Evolutionary conservation across 2,888 invertebrate genomes (phyloP), one percentile per base, ranked within the genome.

Genomic region (Cybosia mesomella): DNA sequence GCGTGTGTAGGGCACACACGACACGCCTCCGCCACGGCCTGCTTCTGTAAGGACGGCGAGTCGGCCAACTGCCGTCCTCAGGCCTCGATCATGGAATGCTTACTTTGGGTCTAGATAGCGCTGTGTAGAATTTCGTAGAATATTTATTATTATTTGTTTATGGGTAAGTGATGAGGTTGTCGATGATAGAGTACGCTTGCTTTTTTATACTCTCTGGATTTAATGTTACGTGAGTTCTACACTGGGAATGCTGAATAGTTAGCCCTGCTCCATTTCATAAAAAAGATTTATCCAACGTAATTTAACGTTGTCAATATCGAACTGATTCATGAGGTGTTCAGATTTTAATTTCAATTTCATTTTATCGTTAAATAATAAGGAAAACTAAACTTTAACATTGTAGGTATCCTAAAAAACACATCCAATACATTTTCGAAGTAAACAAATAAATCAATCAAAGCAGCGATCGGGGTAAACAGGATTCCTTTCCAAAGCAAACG

Each of bases 401-500:
- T 32, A 54, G 49, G 62, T 49, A 65, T 34, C 58, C 32, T 21
- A 66, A 54, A 57, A 70, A 73, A 71, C 60, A 69, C 60, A 53
- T 68, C 53, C 62, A 72, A 74, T 77, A 70, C 76, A 76, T 72
- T 64, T 66, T 21, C 67, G 58, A 55, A 61, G 72, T 73, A 80
- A 84, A 77, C 74, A 80, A 73, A 76, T 77, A 79, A 83, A 86
- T 83, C 83, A 82, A 82, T 84, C 79, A 78, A 77, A 78, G 64
- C 43, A 69, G 61, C 72, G 67, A 75, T 78, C 71, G 70, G 75
- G 73, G 82, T 77, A 84, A 84, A 82, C 80, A 77, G 76, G 80
- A 86, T 85, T 85, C 81, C 84, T 83, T 73, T 76, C 82, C 77
- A 85, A 86, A 84, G 86, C 81, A 89, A 92, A 92, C 83, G 86